phyloP scores from a whole-genome alignment of 2,113 vertebrate species.

The Apodemus speciosus region DNA sequence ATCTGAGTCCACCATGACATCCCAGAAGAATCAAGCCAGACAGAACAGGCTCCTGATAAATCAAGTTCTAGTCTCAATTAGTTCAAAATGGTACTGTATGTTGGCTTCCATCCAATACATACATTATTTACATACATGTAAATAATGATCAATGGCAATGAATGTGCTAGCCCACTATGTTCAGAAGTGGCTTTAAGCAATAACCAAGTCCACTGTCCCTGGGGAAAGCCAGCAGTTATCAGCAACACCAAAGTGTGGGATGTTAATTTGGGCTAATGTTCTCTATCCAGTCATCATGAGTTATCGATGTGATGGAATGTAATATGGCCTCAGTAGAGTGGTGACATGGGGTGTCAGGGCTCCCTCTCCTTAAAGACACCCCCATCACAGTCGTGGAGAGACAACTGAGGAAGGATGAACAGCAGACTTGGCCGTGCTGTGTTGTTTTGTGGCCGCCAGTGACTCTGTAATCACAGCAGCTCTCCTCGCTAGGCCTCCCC shows the following conservation, averaged over 20 bases:
- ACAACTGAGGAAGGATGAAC: not conserved
- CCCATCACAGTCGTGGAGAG: not conserved
- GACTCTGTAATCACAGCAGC: not conserved
- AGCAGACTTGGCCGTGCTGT: not conserved
- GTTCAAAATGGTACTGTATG: not conserved
- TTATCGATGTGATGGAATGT: not conserved
- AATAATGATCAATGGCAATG: not conserved
- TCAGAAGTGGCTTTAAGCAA: not conserved
- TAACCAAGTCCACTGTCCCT: not conserved
- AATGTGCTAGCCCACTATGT: not conserved
- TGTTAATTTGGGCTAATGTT: not conserved
- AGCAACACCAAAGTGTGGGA: not conserved
- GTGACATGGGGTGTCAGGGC: not conserved
- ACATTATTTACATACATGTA: not conserved
- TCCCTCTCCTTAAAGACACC: not conserved
- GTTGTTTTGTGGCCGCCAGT: not conserved
- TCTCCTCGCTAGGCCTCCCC: not conserved
- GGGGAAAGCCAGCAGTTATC: not conserved
- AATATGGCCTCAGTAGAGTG: not conserved
- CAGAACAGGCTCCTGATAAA: not conserved
- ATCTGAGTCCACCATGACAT: fast-evolving
- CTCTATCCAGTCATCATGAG: not conserved
- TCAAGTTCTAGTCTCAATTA: not conserved
- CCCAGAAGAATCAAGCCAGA: not conserved
- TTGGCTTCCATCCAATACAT: not conserved